These are phyloP conservation scores for Caenorhabditis brenneri DNA, from an alignment of 1,140 invertebrate genomes.

Conservation along the genomic window DNA sequence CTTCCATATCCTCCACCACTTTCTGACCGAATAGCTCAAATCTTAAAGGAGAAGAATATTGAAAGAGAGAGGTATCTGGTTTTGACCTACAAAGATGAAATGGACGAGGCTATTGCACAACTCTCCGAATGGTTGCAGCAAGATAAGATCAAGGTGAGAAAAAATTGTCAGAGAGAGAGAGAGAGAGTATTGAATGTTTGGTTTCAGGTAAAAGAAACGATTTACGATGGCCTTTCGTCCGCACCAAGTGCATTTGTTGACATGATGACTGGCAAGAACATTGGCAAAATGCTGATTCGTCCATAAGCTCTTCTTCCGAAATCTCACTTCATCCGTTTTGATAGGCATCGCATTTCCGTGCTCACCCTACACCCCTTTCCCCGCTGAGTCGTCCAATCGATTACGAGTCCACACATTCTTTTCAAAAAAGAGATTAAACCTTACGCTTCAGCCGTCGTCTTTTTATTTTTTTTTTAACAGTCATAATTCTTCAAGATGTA, in stretches of 20 bases:
- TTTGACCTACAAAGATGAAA: constrained; percentile 25
- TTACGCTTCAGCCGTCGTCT: not conserved
- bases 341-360: not conserved
- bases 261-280: constrained; percentile 31
- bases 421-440: not conserved
- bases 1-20: constrained; percentile 20
- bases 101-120: not conserved
- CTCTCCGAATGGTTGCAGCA: constrained; percentile 3
- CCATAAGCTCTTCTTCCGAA: not conserved
- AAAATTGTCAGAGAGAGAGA: too few species aligned
- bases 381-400: constrained; percentile 36
- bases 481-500: constrained; percentile 13
- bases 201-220: constrained; percentile 14
- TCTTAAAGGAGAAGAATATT: constrained; percentile 15
- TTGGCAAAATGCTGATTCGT: constrained; percentile 28
- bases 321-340: not conserved
- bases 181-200: not conserved
- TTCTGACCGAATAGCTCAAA: not conserved
- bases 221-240: not conserved
- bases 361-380: not conserved
- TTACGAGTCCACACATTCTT: constrained; percentile 16
- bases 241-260: constrained; percentile 29
- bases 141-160: constrained; percentile 7
- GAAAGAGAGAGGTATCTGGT: constrained; percentile 19
- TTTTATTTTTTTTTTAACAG: not conserved